Evolutionary conservation across 2,797 vertebrate genomes (phyloP).

Genomic region (Cygnus olor): DNA sequence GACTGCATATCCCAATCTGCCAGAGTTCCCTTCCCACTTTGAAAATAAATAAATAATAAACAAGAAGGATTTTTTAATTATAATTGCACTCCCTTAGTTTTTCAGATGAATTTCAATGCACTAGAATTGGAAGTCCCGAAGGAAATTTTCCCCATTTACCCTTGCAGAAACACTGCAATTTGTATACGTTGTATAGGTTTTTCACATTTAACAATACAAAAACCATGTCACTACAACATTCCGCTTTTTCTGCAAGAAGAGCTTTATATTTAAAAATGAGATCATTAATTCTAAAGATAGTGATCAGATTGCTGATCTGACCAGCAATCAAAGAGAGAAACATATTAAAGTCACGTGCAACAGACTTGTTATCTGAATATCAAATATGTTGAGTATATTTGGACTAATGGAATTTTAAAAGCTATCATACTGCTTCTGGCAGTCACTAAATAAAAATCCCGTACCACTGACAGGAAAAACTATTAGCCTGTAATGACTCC

Average conservation of each 20-base stretch:
- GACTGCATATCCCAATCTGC: not conserved
- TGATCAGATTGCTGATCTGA: not conserved
- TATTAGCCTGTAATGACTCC: not conserved
- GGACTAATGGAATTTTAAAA: not conserved
- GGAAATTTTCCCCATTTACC: not conserved
- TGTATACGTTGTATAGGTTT: not conserved
- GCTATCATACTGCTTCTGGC: not conserved
- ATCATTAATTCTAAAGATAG: not conserved
- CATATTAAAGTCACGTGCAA: not conserved
- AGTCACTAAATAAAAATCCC: not conserved
- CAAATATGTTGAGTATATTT: not conserved
- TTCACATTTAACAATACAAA: not conserved
- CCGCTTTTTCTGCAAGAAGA: not conserved
- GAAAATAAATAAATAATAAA: not conserved
- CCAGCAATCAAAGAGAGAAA: not conserved
- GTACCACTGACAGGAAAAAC: not conserved
- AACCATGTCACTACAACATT: not conserved
- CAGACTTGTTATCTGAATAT: not conserved
- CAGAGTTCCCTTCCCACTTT: not conserved
- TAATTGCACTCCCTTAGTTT: not conserved
- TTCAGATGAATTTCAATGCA: not conserved
- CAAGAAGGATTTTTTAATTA: slow-evolving; percentile 11
- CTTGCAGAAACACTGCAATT: not conserved
- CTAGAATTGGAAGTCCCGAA: not conserved
- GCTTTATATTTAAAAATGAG: not conserved